phyloP scores from a whole-genome alignment of 1,140 invertebrate species.

The Ooceraea biroi region DNA sequence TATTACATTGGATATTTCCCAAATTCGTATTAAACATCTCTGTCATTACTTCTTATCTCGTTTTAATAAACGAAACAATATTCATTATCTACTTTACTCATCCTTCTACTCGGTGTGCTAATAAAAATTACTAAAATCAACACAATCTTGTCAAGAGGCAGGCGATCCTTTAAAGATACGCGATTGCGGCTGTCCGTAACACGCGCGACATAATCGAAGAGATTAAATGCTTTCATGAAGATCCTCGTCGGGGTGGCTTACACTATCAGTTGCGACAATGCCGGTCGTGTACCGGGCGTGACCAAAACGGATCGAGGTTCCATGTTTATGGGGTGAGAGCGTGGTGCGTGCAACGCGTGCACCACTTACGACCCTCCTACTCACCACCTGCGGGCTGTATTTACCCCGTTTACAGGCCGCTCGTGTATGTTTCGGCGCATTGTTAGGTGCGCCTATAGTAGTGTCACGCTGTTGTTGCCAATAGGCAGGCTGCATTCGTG shows the following conservation, averaged over 20 bases:
- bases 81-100: background rate
- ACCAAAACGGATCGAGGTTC: constrained; percentile 70
- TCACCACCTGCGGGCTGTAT: constrained; percentile 65
- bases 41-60: background rate
- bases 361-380: constrained; percentile 64
- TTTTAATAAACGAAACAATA: background rate
- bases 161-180: background rate
- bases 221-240: constrained; percentile 72
- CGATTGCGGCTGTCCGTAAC: background rate
- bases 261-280: constrained; percentile 49
- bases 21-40: background rate
- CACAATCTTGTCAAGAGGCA: background rate
- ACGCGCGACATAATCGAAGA: constrained; percentile 10
- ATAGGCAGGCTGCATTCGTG: constrained; percentile 60
- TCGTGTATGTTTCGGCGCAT: constrained; percentile 66
- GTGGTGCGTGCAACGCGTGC: constrained; percentile 54
- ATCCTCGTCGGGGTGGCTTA: constrained; percentile 47
- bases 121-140: background rate
- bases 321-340: constrained; percentile 66
- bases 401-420: constrained; percentile 67
- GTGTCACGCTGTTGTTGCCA: constrained; percentile 50
- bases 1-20: background rate
- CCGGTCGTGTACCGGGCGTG: constrained; percentile 53
- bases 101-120: background rate
- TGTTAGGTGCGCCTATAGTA: constrained; percentile 37